These are phyloP conservation scores for Probaryconus sp. DNA, from an alignment of 1,140 invertebrate species.

Conservation along the genomic window DNA sequence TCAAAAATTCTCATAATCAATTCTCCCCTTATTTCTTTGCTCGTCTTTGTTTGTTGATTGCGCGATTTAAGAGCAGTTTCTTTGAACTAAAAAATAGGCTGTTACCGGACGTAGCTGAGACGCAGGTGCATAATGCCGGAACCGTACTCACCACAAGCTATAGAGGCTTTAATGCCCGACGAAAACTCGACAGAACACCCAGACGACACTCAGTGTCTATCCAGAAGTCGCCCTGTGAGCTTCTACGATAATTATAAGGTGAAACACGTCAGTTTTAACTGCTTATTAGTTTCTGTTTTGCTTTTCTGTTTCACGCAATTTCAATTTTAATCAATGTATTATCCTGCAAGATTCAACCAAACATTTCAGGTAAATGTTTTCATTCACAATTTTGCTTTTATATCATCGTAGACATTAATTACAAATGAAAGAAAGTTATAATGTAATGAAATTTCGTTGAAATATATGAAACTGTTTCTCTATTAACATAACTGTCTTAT, in stretches of 20 bases:
- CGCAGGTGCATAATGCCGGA: constrained; percentile 61
- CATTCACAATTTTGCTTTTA: no score
- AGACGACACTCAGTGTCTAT: constrained; percentile 71
- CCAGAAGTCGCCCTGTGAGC: constrained; percentile 74
- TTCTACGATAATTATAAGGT: constrained; percentile 77
- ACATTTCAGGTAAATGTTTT: no score
- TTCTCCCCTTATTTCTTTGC: background rate
- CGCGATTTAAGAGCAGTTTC: constrained; percentile 26
- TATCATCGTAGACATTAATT: no score
- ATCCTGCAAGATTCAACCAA: no score
- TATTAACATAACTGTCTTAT: no score
- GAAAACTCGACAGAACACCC: constrained; percentile 65
- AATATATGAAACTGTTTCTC: no score
- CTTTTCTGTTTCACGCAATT: no score
- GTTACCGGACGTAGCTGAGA: constrained; percentile 37
- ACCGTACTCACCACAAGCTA: constrained; percentile 51
- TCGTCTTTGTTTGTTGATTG: constrained; percentile 18
- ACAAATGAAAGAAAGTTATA: no score
- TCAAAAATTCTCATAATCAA: background rate
- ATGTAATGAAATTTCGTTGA: no score
- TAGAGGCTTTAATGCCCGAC: constrained; percentile 54
- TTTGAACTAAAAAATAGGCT: constrained; percentile 35
- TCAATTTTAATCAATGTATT: background rate
- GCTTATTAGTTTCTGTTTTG: constrained; percentile 10
- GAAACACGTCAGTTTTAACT: constrained; percentile 22